Evolutionary conservation across 2,797 vertebrate genomes (phyloP), one percentile per base, ranked within the genome.

Genomic region (Zonotrichia albicollis): DNA sequence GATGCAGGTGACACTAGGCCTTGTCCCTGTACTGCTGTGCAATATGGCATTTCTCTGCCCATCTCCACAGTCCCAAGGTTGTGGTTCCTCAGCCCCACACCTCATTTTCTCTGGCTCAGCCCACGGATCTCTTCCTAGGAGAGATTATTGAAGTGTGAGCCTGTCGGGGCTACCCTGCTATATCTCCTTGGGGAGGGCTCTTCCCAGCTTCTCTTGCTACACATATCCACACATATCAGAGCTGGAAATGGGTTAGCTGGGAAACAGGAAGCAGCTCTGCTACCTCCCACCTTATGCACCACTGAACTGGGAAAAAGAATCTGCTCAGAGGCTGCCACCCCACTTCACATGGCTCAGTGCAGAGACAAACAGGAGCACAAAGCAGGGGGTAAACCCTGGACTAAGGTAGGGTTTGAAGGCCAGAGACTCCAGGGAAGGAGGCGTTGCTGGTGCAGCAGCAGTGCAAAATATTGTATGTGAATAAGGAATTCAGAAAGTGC

Each of bases 71-170:
- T 46, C 30, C 20, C 43, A 72, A 40, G 40, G 25, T 1, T 70
- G 53, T 0, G 1, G 16, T 74, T 74, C 36, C 8, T 5, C 36
- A 76, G 53, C 23, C 20, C 16, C 9, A 34, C 0, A 8, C 13
- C 22, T 70, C 68, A n/a, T 60, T 80, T 26, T 75, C 34, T 46
- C 51, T 65, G 13, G 8, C 26, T 77, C 38, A 62, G 51, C 19
- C 19, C 40, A 62, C 0, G 0, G 51, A 34, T 84, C 26, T 11
- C 38, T 73, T 89, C 32, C 60, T 62, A 38, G 23, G 51, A 89
- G 54, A 55, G 38, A 51, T 50, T 46, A 76, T 10, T 22, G 22
- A 55, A 61, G 27, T 42, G 36, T 0, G 0, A 92, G 23, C 32
- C 22, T 76, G 84, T 46, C 45, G 46, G 32, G 34, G 43, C 23